phyloP scores from a whole-genome alignment of 2,888 invertebrate species.

The Sialis lutaria region DNA sequence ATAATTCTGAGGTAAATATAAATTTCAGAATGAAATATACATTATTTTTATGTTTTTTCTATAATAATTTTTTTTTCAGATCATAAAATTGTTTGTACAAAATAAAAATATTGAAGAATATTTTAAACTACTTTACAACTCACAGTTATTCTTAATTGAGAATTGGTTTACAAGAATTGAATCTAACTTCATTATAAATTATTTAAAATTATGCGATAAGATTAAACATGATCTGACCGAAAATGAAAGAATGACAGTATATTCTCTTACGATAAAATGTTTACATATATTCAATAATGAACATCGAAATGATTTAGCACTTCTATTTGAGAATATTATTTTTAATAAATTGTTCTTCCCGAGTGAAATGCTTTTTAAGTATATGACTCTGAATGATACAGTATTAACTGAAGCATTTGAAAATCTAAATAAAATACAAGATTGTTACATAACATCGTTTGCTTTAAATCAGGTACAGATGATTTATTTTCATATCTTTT shows the following conservation, averaged over 20 bases:
- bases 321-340: conserved; percentile 36
- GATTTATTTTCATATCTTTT: neutral
- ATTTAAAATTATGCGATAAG: conserved; percentile 25
- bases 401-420: neutral
- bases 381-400: neutral
- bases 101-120: conserved; percentile 25
- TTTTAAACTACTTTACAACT: conserved; percentile 23
- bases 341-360: conserved; percentile 43
- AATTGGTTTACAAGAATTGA: conserved; percentile 50
- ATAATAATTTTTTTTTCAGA: conserved; percentile 13
- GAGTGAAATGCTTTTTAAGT: conserved; percentile 22
- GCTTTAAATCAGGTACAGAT: neutral
- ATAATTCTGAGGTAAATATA: conserved; percentile 13
- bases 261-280: conserved; percentile 38
- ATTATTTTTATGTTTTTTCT: too few relatives aligned
- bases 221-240: conserved; percentile 23
- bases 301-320: conserved; percentile 36
- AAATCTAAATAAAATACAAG: neutral
- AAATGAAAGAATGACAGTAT: conserved; percentile 31
- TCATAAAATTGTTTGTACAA: conserved; percentile 24
- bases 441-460: neutral
- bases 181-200: conserved; percentile 33
- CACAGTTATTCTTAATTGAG: conserved; percentile 25
- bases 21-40: neutral
- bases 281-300: conserved; percentile 39